Percentiles rank a stretch among this genome's conserved stretches.
Conservation (phyloP, 2,888 invertebrate genomes). For the Sthenelais limicola region DNA sequence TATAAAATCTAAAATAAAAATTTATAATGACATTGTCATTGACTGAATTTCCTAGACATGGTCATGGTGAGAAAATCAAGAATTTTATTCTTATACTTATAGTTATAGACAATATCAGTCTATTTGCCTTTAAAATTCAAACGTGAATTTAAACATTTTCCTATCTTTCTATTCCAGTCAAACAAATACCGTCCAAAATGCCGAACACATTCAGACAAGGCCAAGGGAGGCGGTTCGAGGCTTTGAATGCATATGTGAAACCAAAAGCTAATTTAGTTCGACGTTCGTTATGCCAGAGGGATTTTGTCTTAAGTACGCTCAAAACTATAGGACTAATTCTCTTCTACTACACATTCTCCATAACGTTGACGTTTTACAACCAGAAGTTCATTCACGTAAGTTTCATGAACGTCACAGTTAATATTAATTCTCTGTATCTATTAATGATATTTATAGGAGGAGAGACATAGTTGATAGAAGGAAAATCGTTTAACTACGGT, state of each 20-base stretch:
- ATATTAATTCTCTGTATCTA: not conserved
- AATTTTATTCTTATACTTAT: too few species aligned
- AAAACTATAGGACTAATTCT: slow-evolving; percentile 77
- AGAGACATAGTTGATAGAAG: not conserved
- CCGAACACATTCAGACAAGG: too few species aligned
- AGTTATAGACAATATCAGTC: too few species aligned
- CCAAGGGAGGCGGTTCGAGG: not conserved
- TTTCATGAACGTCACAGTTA: not conserved
- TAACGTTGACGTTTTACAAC: slow-evolving; percentile 97
- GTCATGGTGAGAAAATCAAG: too few species aligned
- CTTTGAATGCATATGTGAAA: slow-evolving; percentile 3
- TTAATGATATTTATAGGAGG: not conserved
- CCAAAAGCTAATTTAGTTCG: slow-evolving; percentile 19
- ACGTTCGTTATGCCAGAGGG: slow-evolving; percentile 24
- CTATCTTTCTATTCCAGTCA: too few species aligned
- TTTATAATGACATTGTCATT: too few species aligned
- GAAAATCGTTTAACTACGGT: not conserved
- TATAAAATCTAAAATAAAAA: too few species aligned
- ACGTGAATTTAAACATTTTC: too few species aligned
- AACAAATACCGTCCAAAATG: too few species aligned
- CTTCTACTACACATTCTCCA: slow-evolving; percentile 91
- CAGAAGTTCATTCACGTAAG: slow-evolving; percentile 82
- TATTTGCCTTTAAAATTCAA: too few species aligned
- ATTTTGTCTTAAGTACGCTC: slow-evolving; percentile 55
- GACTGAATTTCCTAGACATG: too few species aligned